Base-by-base conservation (phyloP, 2,888 invertebrate species). In the Malthinus seriepunctatus region DNA sequence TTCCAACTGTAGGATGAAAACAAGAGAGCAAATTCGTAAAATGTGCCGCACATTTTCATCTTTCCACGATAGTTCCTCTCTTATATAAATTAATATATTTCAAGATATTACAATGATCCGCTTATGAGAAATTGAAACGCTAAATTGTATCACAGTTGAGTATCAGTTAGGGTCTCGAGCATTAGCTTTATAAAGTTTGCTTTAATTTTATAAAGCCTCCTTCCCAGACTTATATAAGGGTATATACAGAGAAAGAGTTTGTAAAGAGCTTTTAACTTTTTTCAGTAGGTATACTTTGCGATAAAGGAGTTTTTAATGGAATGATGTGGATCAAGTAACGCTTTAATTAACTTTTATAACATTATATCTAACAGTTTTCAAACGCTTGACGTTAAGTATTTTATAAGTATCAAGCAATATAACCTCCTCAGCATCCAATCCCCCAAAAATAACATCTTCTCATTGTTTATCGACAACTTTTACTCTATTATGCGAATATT, bases 41-140 rank as follows among this genome's bases (percentile, higher is more conserved):
- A 33, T 53, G 48, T 55, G 51, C 52, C 44, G 48, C 49, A 51
- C 52, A 53, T 56, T 49, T 61, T 49, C 48, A 51, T 51, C 58
- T 39, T 14, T 37, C 51, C 52, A 50, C 44, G 48, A 59, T 38
- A 59, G 23, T 23, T 23, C 23, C n/a, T n/a, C n/a, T n/a, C n/a
- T n/a, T n/a, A n/a, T n/a, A n/a, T n/a, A n/a, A n/a, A n/a, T n/a
- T n/a, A n/a, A n/a, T 58, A 58, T 66, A 64, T 66, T 66, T 63
- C 55, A 59, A 23, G 64, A 66, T 67, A 66, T 64, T 65, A 66
- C 66, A 63, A 63, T 67, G 67, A 67, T 67, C 67, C 67, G 67
- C 66, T 67, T 67, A 67, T 66, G 66, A 65, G 62, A 60, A 64
- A 67, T 63, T 62, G 65, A 67, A 64, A 63, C 62, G 58, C 59